These are phyloP conservation scores for Melinaea menophilus DNA, from an alignment of 2,888 invertebrate species.

Conservation along the genomic window DNA sequence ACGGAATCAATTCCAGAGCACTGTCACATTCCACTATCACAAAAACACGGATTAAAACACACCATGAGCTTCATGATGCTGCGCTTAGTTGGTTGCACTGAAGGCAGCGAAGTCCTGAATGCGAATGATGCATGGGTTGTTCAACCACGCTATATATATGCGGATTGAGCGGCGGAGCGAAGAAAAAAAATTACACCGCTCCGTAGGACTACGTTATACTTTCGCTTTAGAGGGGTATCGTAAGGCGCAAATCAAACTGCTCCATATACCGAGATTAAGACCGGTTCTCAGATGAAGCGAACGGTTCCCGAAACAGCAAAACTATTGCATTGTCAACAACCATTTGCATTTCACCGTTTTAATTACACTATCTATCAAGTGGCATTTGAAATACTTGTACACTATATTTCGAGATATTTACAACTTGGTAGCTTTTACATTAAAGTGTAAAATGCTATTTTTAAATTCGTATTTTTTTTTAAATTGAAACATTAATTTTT, in stretches of 20 bases:
- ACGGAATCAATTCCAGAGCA: constrained; percentile 38
- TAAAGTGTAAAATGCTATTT: too few relatives aligned
- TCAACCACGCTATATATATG: constrained; percentile 72
- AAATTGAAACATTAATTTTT: too few relatives aligned
- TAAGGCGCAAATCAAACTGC: constrained; percentile 54
- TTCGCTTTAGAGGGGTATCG: constrained; percentile 73
- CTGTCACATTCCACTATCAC: constrained; percentile 32
- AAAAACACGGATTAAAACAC: constrained; percentile 49
- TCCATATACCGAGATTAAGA: constrained; percentile 51
- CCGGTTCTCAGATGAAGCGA: constrained; percentile 36
- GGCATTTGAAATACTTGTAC: background rate
- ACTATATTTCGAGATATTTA: too few relatives aligned
- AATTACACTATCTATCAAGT: constrained; percentile 1
- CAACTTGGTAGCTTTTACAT: too few relatives aligned
- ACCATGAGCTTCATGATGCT: constrained; percentile 78
- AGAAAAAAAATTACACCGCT: constrained; percentile 67
- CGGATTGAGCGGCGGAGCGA: constrained; percentile 70
- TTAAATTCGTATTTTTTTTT: too few relatives aligned
- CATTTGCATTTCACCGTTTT: constrained; percentile 7
- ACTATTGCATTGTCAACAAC: constrained; percentile 18
- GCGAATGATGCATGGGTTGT: constrained; percentile 74
- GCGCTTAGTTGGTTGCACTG: constrained; percentile 72
- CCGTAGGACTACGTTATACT: constrained; percentile 74
- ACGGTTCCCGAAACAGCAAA: constrained; percentile 36
- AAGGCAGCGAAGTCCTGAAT: constrained; percentile 76